These are phyloP conservation scores for Clivina fossor DNA, from an alignment of 2,888 invertebrate species.

Conservation along the genomic window DNA sequence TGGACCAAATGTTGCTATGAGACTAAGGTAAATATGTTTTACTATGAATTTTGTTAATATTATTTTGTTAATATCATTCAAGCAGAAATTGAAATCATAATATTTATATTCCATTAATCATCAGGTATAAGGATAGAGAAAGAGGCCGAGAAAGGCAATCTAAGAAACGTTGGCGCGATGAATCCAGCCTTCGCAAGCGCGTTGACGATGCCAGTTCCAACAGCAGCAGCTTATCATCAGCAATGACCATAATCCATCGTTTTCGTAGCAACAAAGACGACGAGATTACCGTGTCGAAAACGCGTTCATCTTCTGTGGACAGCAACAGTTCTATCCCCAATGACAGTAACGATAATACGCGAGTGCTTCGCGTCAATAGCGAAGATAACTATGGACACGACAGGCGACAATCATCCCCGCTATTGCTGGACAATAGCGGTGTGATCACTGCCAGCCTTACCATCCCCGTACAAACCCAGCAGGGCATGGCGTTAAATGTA, in stretches of 20 bases:
- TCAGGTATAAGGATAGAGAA: slow-evolving; percentile 48
- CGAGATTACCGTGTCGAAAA: slow-evolving; percentile 50
- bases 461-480: slow-evolving; percentile 60
- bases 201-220: slow-evolving; percentile 50
- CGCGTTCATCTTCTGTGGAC: slow-evolving; percentile 51
- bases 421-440: slow-evolving; percentile 58
- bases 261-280: slow-evolving; percentile 50
- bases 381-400: slow-evolving; percentile 42
- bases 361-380: slow-evolving; percentile 42
- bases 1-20: slow-evolving; percentile 59
- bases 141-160: slow-evolving; percentile 50
- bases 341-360: slow-evolving; percentile 57
- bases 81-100: background rate
- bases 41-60: background rate
- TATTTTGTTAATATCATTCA: background rate
- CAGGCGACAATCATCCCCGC: slow-evolving; percentile 64
- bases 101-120: slow-evolving; percentile 5
- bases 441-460: slow-evolving; percentile 80
- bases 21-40: slow-evolving; percentile 47
- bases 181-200: slow-evolving; percentile 50
- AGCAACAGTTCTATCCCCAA: slow-evolving; percentile 56
- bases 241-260: slow-evolving; percentile 61
- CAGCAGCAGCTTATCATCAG: slow-evolving; percentile 55
- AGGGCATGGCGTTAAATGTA: slow-evolving; percentile 58
- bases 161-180: slow-evolving; percentile 58